Base-by-base conservation (phyloP, 2,113 vertebrate genomes). In the Odontophorus gujanensis region DNA sequence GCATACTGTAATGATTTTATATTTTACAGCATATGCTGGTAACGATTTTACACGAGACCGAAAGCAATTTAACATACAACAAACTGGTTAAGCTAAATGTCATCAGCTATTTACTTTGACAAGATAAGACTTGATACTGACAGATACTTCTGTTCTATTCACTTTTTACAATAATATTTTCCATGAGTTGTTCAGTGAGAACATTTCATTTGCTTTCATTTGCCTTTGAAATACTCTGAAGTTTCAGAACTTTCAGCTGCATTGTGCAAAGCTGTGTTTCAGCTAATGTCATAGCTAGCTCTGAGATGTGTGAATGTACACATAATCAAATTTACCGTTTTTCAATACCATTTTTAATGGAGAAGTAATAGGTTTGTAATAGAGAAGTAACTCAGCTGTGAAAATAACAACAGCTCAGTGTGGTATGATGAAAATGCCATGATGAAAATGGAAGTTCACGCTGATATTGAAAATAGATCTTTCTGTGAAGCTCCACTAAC, bases 151-250 rank as follows among this genome's bases (percentile, higher is more conserved):
- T 72, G 57, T 34, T 40, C 65, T 80, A 32, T 48, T 89, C 21
- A 20, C 9, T 53, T n/a, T 87, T 55, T 45, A 89, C n/a, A 94
- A 30, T 14, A 75, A 22, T 61, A 65, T 75, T 95, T 96, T 95
- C 93, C 83, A 2, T 85, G 2, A 61, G 21, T 3, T 57, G 18
- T 65, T 90, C 36, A 74, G 40, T 40, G 40, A 40, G 40, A 40
- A 40, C 62, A 62, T 30, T 79, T 34, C 13, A 28, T 42, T 61
- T 91, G 4, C 16, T 77, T 88, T 93, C 57, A 28, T 48, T 48
- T 32, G 17, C 18, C 51, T 67, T 85, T 85, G 42, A 91, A 85
- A 47, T 40, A 36, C 6, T 85, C 28, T 53, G 38, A 71, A 80
- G 26, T 61, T 95, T 85, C 81, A 57, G 17, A 86, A 66, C 34